A percentile compares a stretch with the other conserved stretches of the same genome.
These are phyloP conservation scores for Trisateles emortualis DNA, from an alignment of 2,888 invertebrate genomes.

Conservation along the genomic window DNA sequence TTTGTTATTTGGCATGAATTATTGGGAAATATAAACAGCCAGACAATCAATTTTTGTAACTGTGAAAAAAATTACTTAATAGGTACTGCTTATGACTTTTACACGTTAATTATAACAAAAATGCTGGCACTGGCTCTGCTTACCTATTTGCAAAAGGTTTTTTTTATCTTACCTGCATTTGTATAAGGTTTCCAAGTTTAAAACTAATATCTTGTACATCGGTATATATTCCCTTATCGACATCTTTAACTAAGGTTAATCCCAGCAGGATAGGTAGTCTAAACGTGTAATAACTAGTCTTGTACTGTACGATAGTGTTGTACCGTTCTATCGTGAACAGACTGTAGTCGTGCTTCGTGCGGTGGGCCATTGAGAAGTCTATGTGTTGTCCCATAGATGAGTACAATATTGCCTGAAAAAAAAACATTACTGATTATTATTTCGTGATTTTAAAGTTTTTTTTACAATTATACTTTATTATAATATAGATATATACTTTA, in stretches of 20 bases:
- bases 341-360: constrained; percentile 62
- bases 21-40: no score
- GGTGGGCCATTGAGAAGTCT: constrained; percentile 89
- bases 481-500: no score
- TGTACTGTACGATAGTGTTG: constrained; percentile 94
- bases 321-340: constrained; percentile 93
- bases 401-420: constrained; percentile 81
- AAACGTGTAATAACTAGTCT: constrained; percentile 96
- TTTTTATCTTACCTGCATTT: constrained; percentile 94
- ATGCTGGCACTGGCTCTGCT: no score
- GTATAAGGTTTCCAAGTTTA: constrained; percentile 96
- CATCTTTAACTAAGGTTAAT: constrained; percentile 91
- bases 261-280: constrained; percentile 94
- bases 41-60: no score
- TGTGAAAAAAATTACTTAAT: no score
- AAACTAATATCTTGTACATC: constrained; percentile 92
- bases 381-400: constrained; percentile 93
- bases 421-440: no score
- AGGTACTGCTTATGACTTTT: no score
- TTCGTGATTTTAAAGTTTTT: no score
- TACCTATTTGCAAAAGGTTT: no score
- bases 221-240: constrained; percentile 89
- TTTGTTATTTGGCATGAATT: no score
- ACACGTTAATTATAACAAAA: no score
- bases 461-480: no score